These are phyloP conservation scores for Pagetopsis macropterus DNA, from an alignment of 2,797 vertebrate genomes.

Conservation along the genomic window DNA sequence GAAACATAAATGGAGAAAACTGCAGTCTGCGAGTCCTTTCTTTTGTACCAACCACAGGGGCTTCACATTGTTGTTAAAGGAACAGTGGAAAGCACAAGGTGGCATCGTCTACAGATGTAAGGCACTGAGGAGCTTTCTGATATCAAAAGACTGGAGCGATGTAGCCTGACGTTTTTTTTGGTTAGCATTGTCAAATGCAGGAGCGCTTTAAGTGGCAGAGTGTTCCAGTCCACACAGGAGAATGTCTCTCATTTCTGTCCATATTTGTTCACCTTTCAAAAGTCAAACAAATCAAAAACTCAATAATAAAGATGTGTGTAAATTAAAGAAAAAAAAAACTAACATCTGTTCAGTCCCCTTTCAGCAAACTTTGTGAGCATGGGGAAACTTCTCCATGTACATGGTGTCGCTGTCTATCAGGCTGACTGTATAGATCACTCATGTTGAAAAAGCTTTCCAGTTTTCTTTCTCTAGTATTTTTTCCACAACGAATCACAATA, in stretches of 20 bases:
- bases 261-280: slow-evolving; percentile 76
- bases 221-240: slow-evolving; percentile 46
- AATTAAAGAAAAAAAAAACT: slow-evolving; percentile 42
- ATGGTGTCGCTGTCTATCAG: slow-evolving; percentile 25
- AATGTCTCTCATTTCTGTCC: slow-evolving; percentile 57
- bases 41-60: slow-evolving; percentile 25
- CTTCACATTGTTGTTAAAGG: slow-evolving; percentile 47
- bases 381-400: slow-evolving; percentile 34
- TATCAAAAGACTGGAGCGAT: slow-evolving; percentile 53
- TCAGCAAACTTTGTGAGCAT: slow-evolving; percentile 43
- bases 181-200: slow-evolving; percentile 47
- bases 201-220: slow-evolving; percentile 43
- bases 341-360: slow-evolving; percentile 72
- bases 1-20: slow-evolving; percentile 30
- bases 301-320: slow-evolving; percentile 55
- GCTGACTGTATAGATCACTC: slow-evolving; percentile 12
- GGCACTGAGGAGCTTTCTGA: slow-evolving; percentile 49
- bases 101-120: slow-evolving; percentile 42
- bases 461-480: slow-evolving; percentile 42
- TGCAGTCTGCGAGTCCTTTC: slow-evolving; percentile 7
- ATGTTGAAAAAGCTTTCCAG: slow-evolving; percentile 38
- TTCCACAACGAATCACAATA: slow-evolving; percentile 43
- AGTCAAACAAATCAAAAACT: slow-evolving; percentile 58
- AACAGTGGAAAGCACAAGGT: slow-evolving; percentile 42
- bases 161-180: slow-evolving; percentile 19